These are phyloP conservation scores for Prenolepis imparis DNA, from an alignment of 2,888 invertebrate species.

Conservation along the genomic window DNA sequence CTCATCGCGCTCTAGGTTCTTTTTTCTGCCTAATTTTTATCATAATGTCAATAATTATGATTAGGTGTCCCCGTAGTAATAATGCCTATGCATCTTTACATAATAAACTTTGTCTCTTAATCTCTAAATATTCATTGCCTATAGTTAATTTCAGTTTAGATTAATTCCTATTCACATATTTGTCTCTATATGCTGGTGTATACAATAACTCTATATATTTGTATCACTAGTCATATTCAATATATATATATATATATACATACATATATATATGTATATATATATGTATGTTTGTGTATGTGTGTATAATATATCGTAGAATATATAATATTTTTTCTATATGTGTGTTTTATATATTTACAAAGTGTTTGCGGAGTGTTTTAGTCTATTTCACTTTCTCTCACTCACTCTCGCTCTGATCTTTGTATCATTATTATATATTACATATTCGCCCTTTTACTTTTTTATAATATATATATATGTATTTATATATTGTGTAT, in stretches of 20 bases:
- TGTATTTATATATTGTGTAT: conserved; percentile 70
- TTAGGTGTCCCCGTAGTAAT: conserved; percentile 77
- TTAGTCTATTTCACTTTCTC: conserved; percentile 61
- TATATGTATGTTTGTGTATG: conserved; percentile 77
- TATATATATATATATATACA: conserved; percentile 65
- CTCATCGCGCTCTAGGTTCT: conserved; percentile 79
- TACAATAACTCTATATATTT: conserved; percentile 81
- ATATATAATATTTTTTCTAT: conserved; percentile 79
- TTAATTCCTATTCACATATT: conserved; percentile 84
- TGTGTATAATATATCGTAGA: conserved; percentile 77
- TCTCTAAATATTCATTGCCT: conserved; percentile 78
- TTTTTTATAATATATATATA: conserved; percentile 71
- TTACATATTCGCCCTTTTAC: conserved; percentile 53
- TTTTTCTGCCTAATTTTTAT: conserved; percentile 67
- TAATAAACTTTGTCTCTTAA: conserved; percentile 81
- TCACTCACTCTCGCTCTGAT: conserved; percentile 61
- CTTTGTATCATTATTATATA: conserved; percentile 38
- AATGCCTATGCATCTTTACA: conserved; percentile 82
- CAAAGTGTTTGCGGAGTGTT: conserved; percentile 74
- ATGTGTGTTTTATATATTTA: conserved; percentile 83
- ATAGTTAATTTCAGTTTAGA: conserved; percentile 80
- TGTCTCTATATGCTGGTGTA: conserved; percentile 84
- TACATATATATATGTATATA: conserved; percentile 65
- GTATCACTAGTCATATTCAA: conserved; percentile 81
- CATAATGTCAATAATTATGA: conserved; percentile 78